Percentiles rank a stretch among this genome's conserved stretches.
phyloP scores from a whole-genome alignment of 2,888 invertebrate species.

The Penaeus monodon region DNA sequence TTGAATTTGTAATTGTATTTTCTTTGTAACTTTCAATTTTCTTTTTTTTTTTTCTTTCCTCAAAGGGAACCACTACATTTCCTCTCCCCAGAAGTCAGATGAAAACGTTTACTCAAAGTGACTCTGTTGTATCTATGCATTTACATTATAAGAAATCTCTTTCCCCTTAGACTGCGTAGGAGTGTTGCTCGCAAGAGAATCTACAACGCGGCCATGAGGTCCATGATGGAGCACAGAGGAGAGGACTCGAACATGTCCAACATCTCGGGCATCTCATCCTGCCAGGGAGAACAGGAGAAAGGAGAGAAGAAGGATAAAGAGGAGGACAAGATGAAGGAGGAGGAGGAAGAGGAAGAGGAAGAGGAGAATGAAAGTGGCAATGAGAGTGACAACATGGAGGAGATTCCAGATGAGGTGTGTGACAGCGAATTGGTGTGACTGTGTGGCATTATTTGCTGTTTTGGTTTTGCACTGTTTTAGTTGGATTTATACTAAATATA shows the following conservation, averaged over 20 bases:
- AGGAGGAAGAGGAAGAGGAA: slow-evolving; percentile 65
- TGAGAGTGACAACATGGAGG: slow-evolving; percentile 82
- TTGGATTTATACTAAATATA: neutral
- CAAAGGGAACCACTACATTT: neutral
- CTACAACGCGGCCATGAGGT: slow-evolving; percentile 57
- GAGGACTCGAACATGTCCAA: slow-evolving; percentile 65
- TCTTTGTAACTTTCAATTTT: neutral
- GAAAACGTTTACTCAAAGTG: neutral
- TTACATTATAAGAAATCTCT: neutral
- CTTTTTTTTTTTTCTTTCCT: neutral
- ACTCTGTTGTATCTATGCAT: neutral
- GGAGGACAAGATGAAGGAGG: slow-evolving; percentile 67
- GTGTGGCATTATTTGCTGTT: neutral
- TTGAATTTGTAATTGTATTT: neutral
- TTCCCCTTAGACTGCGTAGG: slow-evolving; percentile 55
- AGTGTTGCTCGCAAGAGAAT: slow-evolving; percentile 61
- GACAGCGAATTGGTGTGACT: neutral
- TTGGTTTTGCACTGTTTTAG: neutral
- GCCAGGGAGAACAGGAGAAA: slow-evolving; percentile 51
- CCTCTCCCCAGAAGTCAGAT: neutral
- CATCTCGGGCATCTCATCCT: slow-evolving; percentile 52
- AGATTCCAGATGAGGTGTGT: slow-evolving; percentile 57
- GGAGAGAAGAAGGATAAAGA: slow-evolving; percentile 71
- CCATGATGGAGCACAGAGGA: slow-evolving; percentile 49
- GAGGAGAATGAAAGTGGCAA: slow-evolving; percentile 74